phyloP scores from a whole-genome alignment of 2,888 invertebrate species.

The Himalopsyche kuldschensis region DNA sequence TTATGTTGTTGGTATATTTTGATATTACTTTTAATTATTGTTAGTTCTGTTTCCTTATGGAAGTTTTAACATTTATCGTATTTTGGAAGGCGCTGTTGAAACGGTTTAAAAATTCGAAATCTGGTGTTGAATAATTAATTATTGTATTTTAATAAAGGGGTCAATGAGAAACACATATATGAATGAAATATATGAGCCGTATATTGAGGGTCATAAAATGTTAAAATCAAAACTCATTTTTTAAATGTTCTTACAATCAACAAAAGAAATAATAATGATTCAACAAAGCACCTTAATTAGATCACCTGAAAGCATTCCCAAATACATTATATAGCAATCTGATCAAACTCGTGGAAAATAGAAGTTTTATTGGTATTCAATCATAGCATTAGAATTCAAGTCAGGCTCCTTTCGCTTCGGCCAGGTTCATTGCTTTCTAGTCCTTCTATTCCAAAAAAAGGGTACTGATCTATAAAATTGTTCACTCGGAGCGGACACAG shows the following conservation, averaged over 20 bases:
- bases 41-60: too few relatives aligned
- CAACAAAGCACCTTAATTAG: neutral
- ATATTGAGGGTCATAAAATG: neutral
- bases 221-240: neutral
- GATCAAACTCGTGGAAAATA: conserved; percentile 13
- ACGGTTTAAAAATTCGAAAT: too few relatives aligned
- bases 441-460: neutral
- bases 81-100: too few relatives aligned
- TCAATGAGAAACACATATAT: neutral
- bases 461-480: conserved; percentile 17
- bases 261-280: neutral
- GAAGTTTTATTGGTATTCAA: conserved; percentile 13
- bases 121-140: too few relatives aligned
- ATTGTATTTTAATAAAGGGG: too few relatives aligned
- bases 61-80: too few relatives aligned
- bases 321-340: neutral
- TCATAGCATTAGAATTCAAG: conserved; percentile 23
- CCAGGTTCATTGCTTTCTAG: neutral
- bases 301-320: neutral
- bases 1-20: too few relatives aligned
- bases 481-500: conserved; percentile 3
- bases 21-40: too few relatives aligned
- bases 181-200: neutral
- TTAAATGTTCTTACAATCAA: neutral
- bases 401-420: neutral